Percentiles rank a stretch among this genome's conserved stretches.
Conservation (phyloP, 2,797 vertebrate genomes). For the Sarcoramphus papa region DNA sequence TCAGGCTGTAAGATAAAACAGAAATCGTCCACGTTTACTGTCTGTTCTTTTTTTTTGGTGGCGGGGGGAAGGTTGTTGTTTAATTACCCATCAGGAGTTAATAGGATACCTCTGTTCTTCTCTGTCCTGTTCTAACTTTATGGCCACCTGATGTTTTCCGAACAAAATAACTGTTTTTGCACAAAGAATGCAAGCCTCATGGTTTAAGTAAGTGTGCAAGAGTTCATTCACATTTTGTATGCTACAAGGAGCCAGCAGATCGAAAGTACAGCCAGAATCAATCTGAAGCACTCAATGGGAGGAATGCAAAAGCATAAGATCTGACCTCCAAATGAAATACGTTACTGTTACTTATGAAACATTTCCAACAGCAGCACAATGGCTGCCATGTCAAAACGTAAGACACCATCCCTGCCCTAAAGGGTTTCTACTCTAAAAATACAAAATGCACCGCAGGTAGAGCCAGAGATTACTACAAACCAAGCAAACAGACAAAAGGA, state of each 20-base stretch:
- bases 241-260: constrained; percentile 10
- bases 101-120: not conserved
- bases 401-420: not conserved
- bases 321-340: constrained; percentile 36
- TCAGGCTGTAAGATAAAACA: not conserved
- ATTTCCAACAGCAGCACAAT: constrained; percentile 3
- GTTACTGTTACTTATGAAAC: not conserved
- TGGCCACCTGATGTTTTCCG: not conserved
- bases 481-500: not conserved
- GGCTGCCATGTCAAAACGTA: not conserved
- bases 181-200: not conserved
- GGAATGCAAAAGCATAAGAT: constrained; percentile 21
- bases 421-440: not conserved
- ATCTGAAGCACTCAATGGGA: not conserved
- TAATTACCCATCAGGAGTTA: not conserved
- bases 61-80: not conserved
- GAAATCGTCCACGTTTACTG: not conserved
- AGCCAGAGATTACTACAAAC: not conserved
- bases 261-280: not conserved
- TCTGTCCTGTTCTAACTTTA: not conserved
- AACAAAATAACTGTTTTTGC: not conserved
- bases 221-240: constrained; percentile 14
- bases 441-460: not conserved
- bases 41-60: not conserved
- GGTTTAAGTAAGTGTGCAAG: not conserved